These are phyloP conservation scores for Eriocheir sinensis DNA, from an alignment of 1,140 invertebrate species.

Conservation along the genomic window DNA sequence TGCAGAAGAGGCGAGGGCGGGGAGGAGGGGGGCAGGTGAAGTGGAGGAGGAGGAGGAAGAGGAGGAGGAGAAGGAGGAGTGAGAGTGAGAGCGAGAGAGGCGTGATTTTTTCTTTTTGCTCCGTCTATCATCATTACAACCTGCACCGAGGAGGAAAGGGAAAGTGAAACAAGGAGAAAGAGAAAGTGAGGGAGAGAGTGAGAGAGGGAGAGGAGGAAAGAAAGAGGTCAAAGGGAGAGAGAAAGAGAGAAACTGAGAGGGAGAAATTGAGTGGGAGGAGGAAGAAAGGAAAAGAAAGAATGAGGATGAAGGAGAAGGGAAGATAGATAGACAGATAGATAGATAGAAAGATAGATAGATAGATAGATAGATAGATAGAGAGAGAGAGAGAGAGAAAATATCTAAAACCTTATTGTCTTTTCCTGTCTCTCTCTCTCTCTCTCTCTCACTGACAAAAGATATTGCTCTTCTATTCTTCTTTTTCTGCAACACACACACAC, in stretches of 20 bases:
- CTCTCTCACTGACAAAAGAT: no score
- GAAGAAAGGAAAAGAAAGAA: background rate
- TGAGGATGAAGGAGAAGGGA: background rate
- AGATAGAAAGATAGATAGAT: background rate
- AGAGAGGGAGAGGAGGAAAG: constrained; percentile 50
- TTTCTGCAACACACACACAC: no score
- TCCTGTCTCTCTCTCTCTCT: no score
- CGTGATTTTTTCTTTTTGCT: background rate
- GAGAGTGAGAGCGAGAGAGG: background rate
- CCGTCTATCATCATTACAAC: background rate
- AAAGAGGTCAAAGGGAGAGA: constrained; percentile 49
- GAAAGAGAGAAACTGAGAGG: constrained; percentile 49
- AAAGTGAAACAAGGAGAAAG: background rate
- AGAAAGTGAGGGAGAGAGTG: constrained; percentile 48
- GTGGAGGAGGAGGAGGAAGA: background rate
- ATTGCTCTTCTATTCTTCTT: no score
- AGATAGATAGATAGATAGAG: background rate
- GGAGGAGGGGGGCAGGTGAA: background rate
- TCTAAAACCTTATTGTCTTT: no score
- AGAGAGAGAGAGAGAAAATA: background rate
- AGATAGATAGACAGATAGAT: background rate
- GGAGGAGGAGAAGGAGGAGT: background rate
- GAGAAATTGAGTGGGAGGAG: background rate
- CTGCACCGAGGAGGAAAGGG: background rate
- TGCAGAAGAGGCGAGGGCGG: background rate